These are phyloP conservation scores for Strix uralensis DNA, from an alignment of 2,113 vertebrate species.

Conservation along the genomic window DNA sequence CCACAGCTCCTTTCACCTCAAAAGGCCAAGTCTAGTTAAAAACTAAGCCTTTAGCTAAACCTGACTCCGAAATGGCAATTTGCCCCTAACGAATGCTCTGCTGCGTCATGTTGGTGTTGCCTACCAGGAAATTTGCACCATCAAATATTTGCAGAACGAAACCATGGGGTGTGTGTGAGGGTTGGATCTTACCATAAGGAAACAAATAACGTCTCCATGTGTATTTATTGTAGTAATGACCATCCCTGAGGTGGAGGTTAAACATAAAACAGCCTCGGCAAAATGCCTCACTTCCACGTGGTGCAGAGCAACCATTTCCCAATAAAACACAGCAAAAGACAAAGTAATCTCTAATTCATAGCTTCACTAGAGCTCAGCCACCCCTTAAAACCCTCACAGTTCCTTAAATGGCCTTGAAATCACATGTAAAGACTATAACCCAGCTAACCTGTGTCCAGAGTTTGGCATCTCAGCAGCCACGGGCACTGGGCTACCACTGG, in stretches of 20 bases:
- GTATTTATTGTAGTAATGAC: background rate
- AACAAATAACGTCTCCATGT: background rate
- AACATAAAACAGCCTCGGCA: background rate
- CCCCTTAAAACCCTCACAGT: background rate
- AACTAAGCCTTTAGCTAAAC: background rate
- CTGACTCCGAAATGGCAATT: background rate
- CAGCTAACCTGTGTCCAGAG: background rate
- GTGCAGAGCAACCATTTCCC: background rate
- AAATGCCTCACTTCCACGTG: background rate
- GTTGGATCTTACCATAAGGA: background rate
- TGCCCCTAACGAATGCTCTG: background rate
- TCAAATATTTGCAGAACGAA: slow-evolving; percentile 33
- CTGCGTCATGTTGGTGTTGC: background rate
- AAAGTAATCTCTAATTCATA: background rate
- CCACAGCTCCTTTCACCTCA: background rate
- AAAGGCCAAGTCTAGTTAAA: background rate
- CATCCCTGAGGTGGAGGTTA: background rate
- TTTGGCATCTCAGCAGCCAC: background rate
- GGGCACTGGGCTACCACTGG: background rate
- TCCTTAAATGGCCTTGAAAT: background rate
- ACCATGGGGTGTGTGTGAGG: background rate
- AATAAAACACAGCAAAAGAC: background rate
- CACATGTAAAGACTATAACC: background rate
- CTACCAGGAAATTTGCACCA: background rate
- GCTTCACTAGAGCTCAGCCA: background rate